Evolutionary conservation across 2,888 invertebrate species (phyloP).

Genomic region (Corbicula japonica): DNA sequence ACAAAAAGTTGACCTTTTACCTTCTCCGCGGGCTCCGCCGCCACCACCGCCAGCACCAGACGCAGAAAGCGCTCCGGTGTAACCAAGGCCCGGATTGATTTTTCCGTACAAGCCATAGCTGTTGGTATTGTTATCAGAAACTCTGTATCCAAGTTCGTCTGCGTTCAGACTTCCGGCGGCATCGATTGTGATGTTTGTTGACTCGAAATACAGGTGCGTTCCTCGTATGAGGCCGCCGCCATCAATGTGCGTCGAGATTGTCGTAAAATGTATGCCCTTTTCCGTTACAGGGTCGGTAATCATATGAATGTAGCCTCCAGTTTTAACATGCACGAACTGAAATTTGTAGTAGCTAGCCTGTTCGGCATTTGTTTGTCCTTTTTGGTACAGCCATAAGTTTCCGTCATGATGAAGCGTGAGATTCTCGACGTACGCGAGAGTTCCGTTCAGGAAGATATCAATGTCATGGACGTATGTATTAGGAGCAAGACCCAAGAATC

Average conservation of each 20-base stretch:
- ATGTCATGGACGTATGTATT: conserved; percentile 75
- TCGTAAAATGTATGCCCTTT: conserved; percentile 67
- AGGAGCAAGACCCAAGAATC: conserved; percentile 74
- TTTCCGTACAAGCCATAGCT: conserved; percentile 51
- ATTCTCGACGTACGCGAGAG: conserved; percentile 73
- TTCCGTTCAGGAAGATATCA: conserved; percentile 76
- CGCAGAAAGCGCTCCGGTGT: conserved; percentile 43
- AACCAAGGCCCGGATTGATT: conserved; percentile 76
- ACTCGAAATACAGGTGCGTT: conserved; percentile 71
- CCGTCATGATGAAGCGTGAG: conserved; percentile 76
- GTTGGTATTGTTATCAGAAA: conserved; percentile 57
- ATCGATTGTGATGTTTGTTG: conserved; percentile 76
- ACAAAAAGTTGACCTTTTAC: no score
- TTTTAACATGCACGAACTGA: conserved; percentile 74
- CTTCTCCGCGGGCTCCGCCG: conserved; percentile 71
- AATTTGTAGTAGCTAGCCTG: conserved; percentile 69
- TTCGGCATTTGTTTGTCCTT: conserved; percentile 66
- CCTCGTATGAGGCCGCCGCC: conserved; percentile 76
- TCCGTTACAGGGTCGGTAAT: conserved; percentile 74
- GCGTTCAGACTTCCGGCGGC: conserved; percentile 72
- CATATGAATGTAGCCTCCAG: conserved; percentile 74
- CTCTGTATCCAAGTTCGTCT: conserved; percentile 73
- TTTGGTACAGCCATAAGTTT: conserved; percentile 69
- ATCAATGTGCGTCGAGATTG: conserved; percentile 70
- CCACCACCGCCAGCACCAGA: conserved; percentile 80